Evolutionary conservation across 2,113 vertebrate genomes (phyloP), one percentile per base, ranked within the genome.

Genomic region (Apus apus): DNA sequence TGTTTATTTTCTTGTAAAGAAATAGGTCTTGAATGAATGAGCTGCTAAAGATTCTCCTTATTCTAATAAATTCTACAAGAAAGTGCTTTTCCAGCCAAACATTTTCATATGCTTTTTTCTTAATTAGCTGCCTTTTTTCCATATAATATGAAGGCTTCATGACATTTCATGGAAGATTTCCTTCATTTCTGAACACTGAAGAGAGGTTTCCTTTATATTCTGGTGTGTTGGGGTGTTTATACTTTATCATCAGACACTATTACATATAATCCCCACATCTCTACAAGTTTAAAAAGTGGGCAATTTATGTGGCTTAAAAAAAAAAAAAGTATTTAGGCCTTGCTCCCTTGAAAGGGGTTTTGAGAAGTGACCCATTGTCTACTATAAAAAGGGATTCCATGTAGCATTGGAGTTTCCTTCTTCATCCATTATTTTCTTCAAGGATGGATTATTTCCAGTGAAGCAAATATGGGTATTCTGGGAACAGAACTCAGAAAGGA

Each of bases 401-500:
- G 13, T 61, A 29, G 78, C 32, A 50, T 54, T 73, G 93, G 72
- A 67, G 54, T 95, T 54, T 89, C 79, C 73, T 21, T 32, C 38
- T 67, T 92, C 65, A 29, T 84, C 84, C 73, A 14, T 48, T n/a
- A 50, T 73, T 75, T 83, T 95, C 91, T 67, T 85, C 50, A 45
- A 57, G 79, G 84, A 79, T 54, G 75, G 81, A 84, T 95, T 60
- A 50, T 94, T 89, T 62, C 74, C n/a, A 81, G 73, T 38, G 93
- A 89, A 97, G 94, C 94, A 75, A 95, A 65, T 15, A 34, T 9
- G 81, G 50, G 80, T 53, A 50, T 82, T 76, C 95, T 71, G 87
- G 76, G 86, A 80, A 72, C 81, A 66, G 65, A 97, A 96, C 95
- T 95, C 95, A 79, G 77, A 85, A 60, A 2, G 76, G 82, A 89